phyloP scores from a whole-genome alignment of 1,140 invertebrate genomes.

The Arctopsyche grandis region DNA sequence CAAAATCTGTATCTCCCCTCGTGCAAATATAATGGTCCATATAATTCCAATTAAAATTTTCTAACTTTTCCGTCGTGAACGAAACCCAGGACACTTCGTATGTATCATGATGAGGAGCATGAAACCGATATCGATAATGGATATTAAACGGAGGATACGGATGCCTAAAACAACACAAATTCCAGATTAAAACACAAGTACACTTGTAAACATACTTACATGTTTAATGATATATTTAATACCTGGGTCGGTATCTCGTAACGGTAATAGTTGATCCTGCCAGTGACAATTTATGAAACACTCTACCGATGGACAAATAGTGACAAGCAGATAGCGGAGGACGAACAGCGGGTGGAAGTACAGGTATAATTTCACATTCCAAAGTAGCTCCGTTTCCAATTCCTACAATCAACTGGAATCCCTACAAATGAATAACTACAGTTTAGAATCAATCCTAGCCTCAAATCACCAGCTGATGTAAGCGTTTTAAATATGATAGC shows the following conservation, averaged over 20 bases:
- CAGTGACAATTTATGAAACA: conserved; percentile 92
- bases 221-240: conserved; percentile 54
- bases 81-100: conserved; percentile 96
- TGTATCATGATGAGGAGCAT: conserved; percentile 90
- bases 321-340: conserved; percentile 66
- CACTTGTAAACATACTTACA: conserved; percentile 40
- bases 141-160: conserved; percentile 91
- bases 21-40: conserved; percentile 97
- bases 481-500: too few relatives aligned
- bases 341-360: background rate
- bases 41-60: conserved; percentile 98
- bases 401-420: conserved; percentile 85
- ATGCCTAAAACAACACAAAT: conserved; percentile 74
- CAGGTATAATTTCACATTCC: conserved; percentile 50
- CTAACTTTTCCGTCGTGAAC: conserved; percentile 93
- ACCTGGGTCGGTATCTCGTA: conserved; percentile 92
- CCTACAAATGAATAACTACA: conserved; percentile 65
- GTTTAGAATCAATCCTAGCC: background rate
- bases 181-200: background rate
- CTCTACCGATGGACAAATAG: conserved; percentile 90
- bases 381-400: conserved; percentile 57
- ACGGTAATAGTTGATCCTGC: conserved; percentile 89
- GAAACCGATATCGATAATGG: conserved; percentile 91
- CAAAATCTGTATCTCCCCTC: conserved; percentile 89
- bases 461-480: too few relatives aligned